Evolutionary conservation across 2,888 invertebrate genomes (phyloP), one percentile per base, ranked within the genome.

Genomic region (Perithous albicinctus): DNA sequence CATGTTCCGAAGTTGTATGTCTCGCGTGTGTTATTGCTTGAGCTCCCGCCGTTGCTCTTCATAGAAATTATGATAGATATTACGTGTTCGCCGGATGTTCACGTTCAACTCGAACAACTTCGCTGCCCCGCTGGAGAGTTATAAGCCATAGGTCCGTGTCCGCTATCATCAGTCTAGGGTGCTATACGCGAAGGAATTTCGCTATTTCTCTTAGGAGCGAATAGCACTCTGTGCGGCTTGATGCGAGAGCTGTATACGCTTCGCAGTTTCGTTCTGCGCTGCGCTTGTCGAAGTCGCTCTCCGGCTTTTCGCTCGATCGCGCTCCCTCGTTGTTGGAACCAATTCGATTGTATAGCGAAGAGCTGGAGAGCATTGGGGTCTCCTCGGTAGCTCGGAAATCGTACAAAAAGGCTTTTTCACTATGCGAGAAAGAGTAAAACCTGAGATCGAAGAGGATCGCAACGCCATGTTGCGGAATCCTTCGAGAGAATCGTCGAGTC

Each of bases 151-250:
- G 43, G 32, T 43, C 70, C 18, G 78, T 48, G 69, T 64, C 77
- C 59, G 77, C 61, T 67, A 77, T 80, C 74, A 78, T 81, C 77
- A 77, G 77, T 81, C 81, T 73, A 74, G 78, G 74, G 63, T 46
- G 63, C 63, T 56, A 80, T 87, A 87, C 87, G 89, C 87, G 84
- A 61, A 85, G 89, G 90, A 89, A 89, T 90, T 89, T 89, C 81
- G 87, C 86, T 88, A 90, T 90, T 88, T 90, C 59, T 67, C 69
- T 72, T 29, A 78, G 75, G 84, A 83, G 84, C 84, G 75, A 70
- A 77, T 85, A 86, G 84, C 85, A 80, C 86, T 84, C 84, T 10
- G 54, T 23, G n/a, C n/a, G 26, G 12, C n/a, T 26, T 26, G 82
- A 82, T 48, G 41, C 56, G 56, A 26, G 1, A 12, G n/a, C n/a